phyloP scores from a whole-genome alignment of 2,797 vertebrate genomes.

The Tolypeutes matacus region DNA sequence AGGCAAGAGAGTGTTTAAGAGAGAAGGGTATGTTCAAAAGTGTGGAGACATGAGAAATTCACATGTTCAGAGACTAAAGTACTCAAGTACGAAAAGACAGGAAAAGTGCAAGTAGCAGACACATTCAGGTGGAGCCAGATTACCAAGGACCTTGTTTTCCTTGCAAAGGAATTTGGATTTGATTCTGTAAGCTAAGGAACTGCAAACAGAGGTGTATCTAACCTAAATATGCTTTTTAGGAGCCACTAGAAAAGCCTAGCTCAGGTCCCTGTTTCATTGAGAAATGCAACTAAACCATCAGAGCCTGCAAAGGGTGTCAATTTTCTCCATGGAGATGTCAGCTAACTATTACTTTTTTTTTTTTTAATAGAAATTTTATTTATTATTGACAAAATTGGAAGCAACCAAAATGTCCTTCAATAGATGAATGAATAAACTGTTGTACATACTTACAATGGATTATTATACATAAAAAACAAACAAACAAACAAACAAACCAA shows the following conservation, averaged over 20 bases:
- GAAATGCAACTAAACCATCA: background rate
- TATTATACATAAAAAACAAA: too few relatives aligned
- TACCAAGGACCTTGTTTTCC: background rate
- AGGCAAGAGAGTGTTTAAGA: background rate
- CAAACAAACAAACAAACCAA: too few relatives aligned
- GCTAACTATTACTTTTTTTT: too few relatives aligned
- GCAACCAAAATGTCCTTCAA: too few relatives aligned
- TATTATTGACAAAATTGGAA: too few relatives aligned
- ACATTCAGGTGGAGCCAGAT: too few relatives aligned
- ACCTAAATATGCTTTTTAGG: background rate
- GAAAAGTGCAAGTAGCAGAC: background rate
- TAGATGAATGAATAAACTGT: too few relatives aligned
- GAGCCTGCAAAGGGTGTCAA: background rate
- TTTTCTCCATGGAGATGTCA: background rate
- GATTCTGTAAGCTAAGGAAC: background rate
- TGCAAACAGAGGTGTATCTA: accelerated
- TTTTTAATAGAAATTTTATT: too few relatives aligned
- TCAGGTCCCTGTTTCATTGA: background rate
- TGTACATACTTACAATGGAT: too few relatives aligned
- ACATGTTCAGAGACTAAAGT: background rate
- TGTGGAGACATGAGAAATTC: background rate
- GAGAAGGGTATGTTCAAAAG: background rate
- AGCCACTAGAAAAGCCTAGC: background rate
- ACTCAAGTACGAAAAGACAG: background rate
- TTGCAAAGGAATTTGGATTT: background rate